A percentile compares a stretch with the other conserved stretches of the same genome.
Evolutionary conservation across 2,888 invertebrate species (phyloP).

Genomic region (Heterodera filipjevi): DNA sequence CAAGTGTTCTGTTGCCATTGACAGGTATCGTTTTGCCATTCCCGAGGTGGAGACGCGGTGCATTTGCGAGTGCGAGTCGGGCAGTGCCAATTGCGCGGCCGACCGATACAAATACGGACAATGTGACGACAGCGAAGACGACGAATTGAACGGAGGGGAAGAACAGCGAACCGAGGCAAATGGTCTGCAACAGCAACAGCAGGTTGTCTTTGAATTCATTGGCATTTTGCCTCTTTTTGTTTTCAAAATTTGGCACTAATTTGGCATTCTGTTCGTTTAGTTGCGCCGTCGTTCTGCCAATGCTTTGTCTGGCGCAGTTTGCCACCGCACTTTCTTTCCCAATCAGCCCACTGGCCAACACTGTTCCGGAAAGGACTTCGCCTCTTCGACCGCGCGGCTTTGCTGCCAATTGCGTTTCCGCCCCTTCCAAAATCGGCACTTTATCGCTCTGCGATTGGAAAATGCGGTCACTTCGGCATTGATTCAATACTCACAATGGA

Average conservation of each 20-base stretch:
- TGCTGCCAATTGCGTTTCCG: constrained; percentile 60
- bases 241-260: too few relatives aligned
- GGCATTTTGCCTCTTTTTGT: neutral
- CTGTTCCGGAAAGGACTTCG: constrained; percentile 40
- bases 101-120: constrained; percentile 43
- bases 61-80: constrained; percentile 60
- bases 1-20: neutral
- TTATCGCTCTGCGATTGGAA: constrained; percentile 57
- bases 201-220: neutral
- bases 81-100: constrained; percentile 44
- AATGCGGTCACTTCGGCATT: constrained; percentile 59
- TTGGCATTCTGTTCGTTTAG: too few relatives aligned
- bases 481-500: constrained; percentile 49
- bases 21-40: constrained; percentile 53
- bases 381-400: constrained; percentile 44
- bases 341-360: constrained; percentile 59
- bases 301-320: constrained; percentile 35
- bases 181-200: neutral
- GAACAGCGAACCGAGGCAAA: neutral
- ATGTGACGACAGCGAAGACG: constrained; percentile 24
- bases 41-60: constrained; percentile 61
- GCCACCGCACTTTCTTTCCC: constrained; percentile 63
- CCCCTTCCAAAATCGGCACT: constrained; percentile 51
- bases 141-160: constrained; percentile 5
- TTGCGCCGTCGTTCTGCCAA: neutral